Percentiles rank a stretch among this genome's conserved stretches.
Conservation (phyloP, 2,888 invertebrate species). For the Lepetodrilus schrolli region DNA sequence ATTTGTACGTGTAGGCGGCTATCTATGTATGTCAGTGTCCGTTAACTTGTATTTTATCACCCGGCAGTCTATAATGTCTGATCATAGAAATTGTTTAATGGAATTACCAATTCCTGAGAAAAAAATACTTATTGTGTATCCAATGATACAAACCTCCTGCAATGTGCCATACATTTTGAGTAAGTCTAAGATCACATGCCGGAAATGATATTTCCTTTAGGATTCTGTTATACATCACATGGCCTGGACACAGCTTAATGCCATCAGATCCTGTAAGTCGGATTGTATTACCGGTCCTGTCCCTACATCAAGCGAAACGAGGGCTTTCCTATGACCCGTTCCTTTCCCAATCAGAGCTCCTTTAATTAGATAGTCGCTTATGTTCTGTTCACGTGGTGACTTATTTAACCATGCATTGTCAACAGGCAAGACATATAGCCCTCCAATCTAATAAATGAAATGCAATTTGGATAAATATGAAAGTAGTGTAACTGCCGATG, state of each 20-base stretch:
- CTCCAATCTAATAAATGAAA: neutral
- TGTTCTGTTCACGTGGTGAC: neutral
- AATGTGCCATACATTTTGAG: too few relatives aligned
- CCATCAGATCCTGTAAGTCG: neutral
- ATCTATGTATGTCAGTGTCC: too few relatives aligned
- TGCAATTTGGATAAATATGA: neutral
- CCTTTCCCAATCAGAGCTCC: neutral
- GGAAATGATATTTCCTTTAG: neutral
- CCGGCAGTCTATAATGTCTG: too few relatives aligned
- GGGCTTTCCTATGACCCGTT: neutral
- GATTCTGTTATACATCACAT: neutral
- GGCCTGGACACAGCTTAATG: neutral
- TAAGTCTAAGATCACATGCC: neutral
- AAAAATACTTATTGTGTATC: too few relatives aligned
- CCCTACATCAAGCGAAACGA: neutral
- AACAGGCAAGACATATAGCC: constrained; percentile 11
- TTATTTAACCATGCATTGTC: neutral
- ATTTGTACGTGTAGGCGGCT: too few relatives aligned
- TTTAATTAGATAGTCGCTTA: neutral
- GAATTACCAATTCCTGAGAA: too few relatives aligned
- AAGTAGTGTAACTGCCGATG: neutral
- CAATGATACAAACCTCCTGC: too few relatives aligned
- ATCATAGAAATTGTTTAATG: too few relatives aligned
- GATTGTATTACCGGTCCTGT: constrained; percentile 2
- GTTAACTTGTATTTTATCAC: too few relatives aligned